Conservation (phyloP, 2,888 invertebrate genomes). For the Vandiemenella viatica region DNA sequence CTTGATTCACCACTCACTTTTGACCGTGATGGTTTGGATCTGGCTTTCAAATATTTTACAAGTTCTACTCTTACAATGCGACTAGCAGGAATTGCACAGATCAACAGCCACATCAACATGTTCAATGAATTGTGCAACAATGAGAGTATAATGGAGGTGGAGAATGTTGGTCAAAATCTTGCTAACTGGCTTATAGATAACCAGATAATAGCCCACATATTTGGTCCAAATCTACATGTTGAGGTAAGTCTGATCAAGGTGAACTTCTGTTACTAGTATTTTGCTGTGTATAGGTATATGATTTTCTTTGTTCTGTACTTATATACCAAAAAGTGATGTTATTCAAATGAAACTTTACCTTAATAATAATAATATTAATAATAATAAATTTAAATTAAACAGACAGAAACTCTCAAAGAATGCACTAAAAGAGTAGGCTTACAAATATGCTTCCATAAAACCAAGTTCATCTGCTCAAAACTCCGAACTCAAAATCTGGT, state of each 20-base stretch:
- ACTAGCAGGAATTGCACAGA: slow-evolving; percentile 83
- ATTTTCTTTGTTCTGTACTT: neutral
- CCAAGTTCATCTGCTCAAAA: too few species aligned
- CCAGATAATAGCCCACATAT: slow-evolving; percentile 83
- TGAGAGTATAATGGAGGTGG: slow-evolving; percentile 72
- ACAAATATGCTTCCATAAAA: too few species aligned
- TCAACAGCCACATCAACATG: slow-evolving; percentile 83
- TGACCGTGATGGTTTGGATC: slow-evolving; percentile 72
- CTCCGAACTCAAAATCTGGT: too few species aligned
- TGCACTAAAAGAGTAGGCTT: too few species aligned
- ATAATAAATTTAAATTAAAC: too few species aligned
- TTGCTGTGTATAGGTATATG: neutral
- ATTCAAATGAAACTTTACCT: too few species aligned
- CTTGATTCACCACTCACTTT: slow-evolving; percentile 72
- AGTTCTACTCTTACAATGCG: slow-evolving; percentile 89
- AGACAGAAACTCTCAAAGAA: too few species aligned
- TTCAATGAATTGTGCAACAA: slow-evolving; percentile 84
- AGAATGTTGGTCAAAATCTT: slow-evolving; percentile 66
- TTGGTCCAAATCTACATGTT: slow-evolving; percentile 93
- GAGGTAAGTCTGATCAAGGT: slow-evolving; percentile 63
- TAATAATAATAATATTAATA: too few species aligned
- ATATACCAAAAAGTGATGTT: neutral
- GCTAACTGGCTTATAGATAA: slow-evolving; percentile 80
- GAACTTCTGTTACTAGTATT: too few species aligned
- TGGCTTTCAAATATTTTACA: slow-evolving; percentile 93